phyloP scores from a whole-genome alignment of 2,888 invertebrate genomes.

The Drosophila yooni region DNA sequence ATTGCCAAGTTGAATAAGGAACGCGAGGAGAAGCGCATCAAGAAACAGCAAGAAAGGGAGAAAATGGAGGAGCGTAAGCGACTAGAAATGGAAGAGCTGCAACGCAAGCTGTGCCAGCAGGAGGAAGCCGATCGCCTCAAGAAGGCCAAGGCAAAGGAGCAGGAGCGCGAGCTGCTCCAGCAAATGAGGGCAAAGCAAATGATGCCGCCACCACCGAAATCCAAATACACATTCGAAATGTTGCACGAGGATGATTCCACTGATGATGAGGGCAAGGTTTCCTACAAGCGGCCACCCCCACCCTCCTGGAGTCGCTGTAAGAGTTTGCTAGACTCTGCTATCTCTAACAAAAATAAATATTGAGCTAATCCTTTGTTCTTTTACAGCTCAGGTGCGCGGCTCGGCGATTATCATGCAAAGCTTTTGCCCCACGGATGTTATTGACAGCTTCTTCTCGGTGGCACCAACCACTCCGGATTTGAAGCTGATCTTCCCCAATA shows the following conservation, averaged over 20 bases:
- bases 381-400: constrained; percentile 84
- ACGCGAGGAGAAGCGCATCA: constrained; percentile 83
- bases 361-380: not conserved
- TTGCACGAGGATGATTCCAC: constrained; percentile 85
- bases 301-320: constrained; percentile 86
- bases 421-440: constrained; percentile 83
- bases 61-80: constrained; percentile 78
- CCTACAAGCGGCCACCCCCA: constrained; percentile 78
- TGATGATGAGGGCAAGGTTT: constrained; percentile 84
- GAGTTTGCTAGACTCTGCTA: constrained; percentile 18
- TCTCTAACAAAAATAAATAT: not conserved
- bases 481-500: constrained; percentile 88
- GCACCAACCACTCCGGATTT: constrained; percentile 88
- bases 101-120: constrained; percentile 78
- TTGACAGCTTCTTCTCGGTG: constrained; percentile 88
- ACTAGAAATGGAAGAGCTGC: constrained; percentile 82
- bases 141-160: constrained; percentile 70
- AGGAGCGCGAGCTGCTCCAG: constrained; percentile 79
- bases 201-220: constrained; percentile 75
- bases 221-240: constrained; percentile 84
- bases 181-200: constrained; percentile 75
- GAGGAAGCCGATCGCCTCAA: constrained; percentile 74
- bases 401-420: constrained; percentile 85
- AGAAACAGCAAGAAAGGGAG: constrained; percentile 76
- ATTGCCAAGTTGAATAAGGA: constrained; percentile 82